These are phyloP conservation scores for Collichthys lucidus DNA, from an alignment of 2,113 vertebrate species.

Conservation along the genomic window DNA sequence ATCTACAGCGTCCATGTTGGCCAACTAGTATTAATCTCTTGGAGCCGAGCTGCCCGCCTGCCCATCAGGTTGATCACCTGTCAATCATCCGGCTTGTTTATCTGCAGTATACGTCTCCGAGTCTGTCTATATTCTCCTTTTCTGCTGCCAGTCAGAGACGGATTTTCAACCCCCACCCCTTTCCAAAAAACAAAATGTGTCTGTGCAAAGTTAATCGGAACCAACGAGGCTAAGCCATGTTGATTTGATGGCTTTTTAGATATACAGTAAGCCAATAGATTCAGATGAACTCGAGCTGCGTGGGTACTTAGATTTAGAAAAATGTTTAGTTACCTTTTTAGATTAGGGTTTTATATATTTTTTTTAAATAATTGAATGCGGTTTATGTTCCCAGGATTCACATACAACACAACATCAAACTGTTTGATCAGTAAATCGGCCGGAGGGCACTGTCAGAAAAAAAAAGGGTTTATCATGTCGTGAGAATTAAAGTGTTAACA, in stretches of 20 bases:
- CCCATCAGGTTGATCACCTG: slow-evolving; percentile 23
- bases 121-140: neutral
- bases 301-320: too few relatives aligned
- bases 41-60: neutral
- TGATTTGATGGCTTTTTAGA: slow-evolving; percentile 47
- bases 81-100: slow-evolving; percentile 26
- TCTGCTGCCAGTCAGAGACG: neutral
- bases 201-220: slow-evolving; percentile 32
- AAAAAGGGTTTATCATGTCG: too few relatives aligned
- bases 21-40: slow-evolving; percentile 3
- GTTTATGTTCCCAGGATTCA: too few relatives aligned
- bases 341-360: too few relatives aligned
- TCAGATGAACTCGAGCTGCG: neutral
- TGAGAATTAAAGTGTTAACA: too few relatives aligned
- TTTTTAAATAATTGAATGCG: too few relatives aligned
- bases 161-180: neutral
- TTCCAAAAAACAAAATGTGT: neutral
- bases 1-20: slow-evolving; percentile 1
- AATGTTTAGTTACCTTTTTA: too few relatives aligned
- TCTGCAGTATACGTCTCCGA: neutral
- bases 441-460: too few relatives aligned
- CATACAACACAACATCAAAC: too few relatives aligned
- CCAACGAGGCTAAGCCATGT: slow-evolving; percentile 14
- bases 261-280: slow-evolving; percentile 9
- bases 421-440: too few relatives aligned